phyloP scores from a whole-genome alignment of 2,113 vertebrate species.

The Brachionichthys hirsutus region DNA sequence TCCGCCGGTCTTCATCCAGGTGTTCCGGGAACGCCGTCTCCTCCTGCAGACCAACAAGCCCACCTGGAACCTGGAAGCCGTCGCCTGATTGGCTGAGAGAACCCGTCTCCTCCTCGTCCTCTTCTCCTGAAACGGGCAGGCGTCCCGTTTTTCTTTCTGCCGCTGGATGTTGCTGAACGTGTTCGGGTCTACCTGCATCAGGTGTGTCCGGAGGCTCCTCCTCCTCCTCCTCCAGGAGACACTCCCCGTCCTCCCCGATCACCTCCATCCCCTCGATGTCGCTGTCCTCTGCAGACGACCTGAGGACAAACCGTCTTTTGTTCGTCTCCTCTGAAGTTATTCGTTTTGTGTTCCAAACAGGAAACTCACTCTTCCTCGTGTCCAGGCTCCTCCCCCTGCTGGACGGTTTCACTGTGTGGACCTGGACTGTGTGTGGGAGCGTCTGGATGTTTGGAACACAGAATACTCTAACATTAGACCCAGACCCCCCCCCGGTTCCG shows the following conservation, averaged over 20 bases:
- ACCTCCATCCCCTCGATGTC: slow-evolving; percentile 74
- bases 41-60: slow-evolving; percentile 18
- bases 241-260: slow-evolving; percentile 62
- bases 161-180: not conserved
- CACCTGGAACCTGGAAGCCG: not conserved
- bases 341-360: not conserved
- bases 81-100: not conserved
- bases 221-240: slow-evolving; percentile 11
- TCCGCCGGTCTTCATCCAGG: slow-evolving; percentile 63
- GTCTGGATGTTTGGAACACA: too few relatives aligned
- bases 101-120: not conserved
- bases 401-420: too few relatives aligned
- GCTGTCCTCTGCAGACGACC: slow-evolving; percentile 42
- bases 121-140: slow-evolving; percentile 6
- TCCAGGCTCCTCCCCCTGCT: too few relatives aligned
- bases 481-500: too few relatives aligned
- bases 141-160: not conserved
- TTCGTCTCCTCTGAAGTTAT: not conserved
- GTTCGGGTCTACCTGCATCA: slow-evolving; percentile 17
- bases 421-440: too few relatives aligned
- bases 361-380: slow-evolving; percentile 31
- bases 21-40: slow-evolving; percentile 50
- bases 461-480: too few relatives aligned
- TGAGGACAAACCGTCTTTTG: not conserved
- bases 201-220: slow-evolving; percentile 6